A percentile compares a stretch with the other conserved stretches of the same genome.
These are phyloP conservation scores for Tridacna gigas DNA, from an alignment of 2,888 invertebrate species.

Conservation along the genomic window DNA sequence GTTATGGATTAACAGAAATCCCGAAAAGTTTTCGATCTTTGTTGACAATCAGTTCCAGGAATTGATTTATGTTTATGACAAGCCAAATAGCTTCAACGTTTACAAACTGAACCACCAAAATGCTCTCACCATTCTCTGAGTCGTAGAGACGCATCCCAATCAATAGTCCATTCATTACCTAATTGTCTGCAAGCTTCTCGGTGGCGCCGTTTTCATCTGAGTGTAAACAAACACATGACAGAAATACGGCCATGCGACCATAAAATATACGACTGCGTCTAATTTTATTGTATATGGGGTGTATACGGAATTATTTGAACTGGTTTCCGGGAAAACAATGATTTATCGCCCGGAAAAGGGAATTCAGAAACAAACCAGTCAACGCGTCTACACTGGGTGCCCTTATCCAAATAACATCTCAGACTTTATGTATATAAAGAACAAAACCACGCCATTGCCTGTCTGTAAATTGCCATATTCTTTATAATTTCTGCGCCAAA, in stretches of 20 bases:
- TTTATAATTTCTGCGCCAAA: slow-evolving; percentile 10
- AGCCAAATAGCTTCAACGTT: background rate
- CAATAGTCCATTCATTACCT: slow-evolving; percentile 62
- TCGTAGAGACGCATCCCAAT: slow-evolving; percentile 43
- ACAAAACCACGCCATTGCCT: background rate
- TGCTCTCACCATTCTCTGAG: slow-evolving; percentile 30
- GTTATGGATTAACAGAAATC: no score
- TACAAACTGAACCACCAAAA: slow-evolving; percentile 8
- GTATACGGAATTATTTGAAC: slow-evolving; percentile 3
- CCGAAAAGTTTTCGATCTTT: background rate
- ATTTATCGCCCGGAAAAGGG: slow-evolving; percentile 17
- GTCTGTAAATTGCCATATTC: slow-evolving; percentile 25
- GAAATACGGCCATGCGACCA: slow-evolving; percentile 17
- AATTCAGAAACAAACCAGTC: background rate
- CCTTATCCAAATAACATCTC: slow-evolving; percentile 17
- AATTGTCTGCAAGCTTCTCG: slow-evolving; percentile 62
- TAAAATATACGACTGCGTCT: slow-evolving; percentile 9
- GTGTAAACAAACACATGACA: slow-evolving; percentile 34
- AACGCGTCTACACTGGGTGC: slow-evolving; percentile 15
- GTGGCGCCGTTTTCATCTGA: slow-evolving; percentile 58
- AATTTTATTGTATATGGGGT: background rate
- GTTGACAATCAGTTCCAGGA: background rate
- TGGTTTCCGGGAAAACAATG: slow-evolving; percentile 4
- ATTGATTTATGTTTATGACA: slow-evolving; percentile 12
- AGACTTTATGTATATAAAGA: slow-evolving; percentile 13